Percentiles rank a stretch among this genome's conserved stretches.
phyloP scores from a whole-genome alignment of 2,797 vertebrate genomes.

The Cossypha polioptera region DNA sequence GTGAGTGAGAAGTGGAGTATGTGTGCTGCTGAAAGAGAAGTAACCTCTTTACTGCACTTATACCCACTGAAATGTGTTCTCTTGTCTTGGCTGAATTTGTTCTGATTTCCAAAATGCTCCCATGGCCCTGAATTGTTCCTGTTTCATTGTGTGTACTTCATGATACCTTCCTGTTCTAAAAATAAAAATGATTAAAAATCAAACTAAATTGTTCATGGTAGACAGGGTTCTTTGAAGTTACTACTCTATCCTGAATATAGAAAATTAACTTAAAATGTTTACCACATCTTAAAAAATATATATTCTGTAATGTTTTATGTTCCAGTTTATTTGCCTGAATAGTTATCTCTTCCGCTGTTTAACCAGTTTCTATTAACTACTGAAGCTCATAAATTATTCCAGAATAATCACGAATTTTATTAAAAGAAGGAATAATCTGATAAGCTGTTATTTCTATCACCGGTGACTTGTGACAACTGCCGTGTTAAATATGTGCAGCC shows the following conservation, averaged over 20 bases:
- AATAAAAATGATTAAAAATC: neutral
- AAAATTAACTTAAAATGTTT: neutral
- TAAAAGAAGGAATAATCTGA: neutral
- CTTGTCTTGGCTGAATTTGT: neutral
- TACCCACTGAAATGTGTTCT: neutral
- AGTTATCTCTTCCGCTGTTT: neutral
- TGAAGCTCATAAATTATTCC: neutral
- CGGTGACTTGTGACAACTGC: neutral
- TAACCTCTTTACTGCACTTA: neutral
- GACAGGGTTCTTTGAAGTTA: neutral
- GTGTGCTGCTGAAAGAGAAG: neutral
- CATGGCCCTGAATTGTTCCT: neutral
- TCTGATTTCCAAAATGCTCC: neutral
- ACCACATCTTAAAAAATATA: neutral
- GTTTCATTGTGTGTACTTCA: neutral
- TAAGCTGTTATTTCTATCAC: neutral
- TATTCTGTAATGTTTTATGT: neutral
- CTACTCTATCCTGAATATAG: neutral
- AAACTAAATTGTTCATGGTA: neutral
- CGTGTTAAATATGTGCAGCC: neutral
- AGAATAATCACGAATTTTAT: neutral
- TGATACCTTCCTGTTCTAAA: neutral
- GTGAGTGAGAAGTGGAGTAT: neutral
- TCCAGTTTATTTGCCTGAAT: neutral
- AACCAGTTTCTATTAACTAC: neutral